Percentiles rank a stretch among this genome's conserved stretches.
Evolutionary conservation across 2,888 invertebrate species (phyloP).

Genomic region (Pachycephus smyrnensis): DNA sequence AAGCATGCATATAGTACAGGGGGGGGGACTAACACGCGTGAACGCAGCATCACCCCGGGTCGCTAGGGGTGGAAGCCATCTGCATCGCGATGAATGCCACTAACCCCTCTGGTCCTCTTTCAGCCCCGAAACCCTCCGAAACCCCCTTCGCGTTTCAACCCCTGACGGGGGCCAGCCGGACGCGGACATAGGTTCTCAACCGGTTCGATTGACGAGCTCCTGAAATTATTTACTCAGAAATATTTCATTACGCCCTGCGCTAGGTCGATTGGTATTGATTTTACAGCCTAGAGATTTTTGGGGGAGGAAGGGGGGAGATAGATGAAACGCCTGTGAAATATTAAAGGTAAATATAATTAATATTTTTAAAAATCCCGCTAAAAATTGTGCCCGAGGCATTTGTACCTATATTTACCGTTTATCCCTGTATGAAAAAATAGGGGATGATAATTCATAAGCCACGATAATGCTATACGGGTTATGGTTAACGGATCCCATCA

Average conservation of each 20-base stretch:
- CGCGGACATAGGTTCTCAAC: constrained; percentile 60
- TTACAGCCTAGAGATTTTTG: not conserved
- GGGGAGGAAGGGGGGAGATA: accelerated
- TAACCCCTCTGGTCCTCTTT: constrained; percentile 43
- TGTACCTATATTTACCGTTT: no score
- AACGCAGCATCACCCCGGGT: constrained; percentile 38
- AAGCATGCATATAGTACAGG: constrained; percentile 11
- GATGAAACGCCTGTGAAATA: no score
- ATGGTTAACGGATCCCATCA: no score
- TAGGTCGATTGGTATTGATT: not conserved
- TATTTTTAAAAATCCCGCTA: no score
- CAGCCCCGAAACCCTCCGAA: constrained; percentile 45
- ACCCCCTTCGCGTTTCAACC: constrained; percentile 58
- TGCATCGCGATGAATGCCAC: constrained; percentile 66
- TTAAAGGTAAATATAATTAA: no score
- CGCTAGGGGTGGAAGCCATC: constrained; percentile 65
- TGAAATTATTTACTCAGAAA: not conserved
- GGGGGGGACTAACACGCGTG: not conserved
- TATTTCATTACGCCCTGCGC: not conserved
- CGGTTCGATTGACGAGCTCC: constrained; percentile 8
- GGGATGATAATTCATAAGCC: no score
- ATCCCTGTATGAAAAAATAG: no score
- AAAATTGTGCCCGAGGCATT: no score
- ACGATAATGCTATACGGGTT: no score
- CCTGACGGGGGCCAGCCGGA: constrained; percentile 58